phyloP scores from a whole-genome alignment of 2,113 vertebrate species.

The Cyprichromis sp. region DNA sequence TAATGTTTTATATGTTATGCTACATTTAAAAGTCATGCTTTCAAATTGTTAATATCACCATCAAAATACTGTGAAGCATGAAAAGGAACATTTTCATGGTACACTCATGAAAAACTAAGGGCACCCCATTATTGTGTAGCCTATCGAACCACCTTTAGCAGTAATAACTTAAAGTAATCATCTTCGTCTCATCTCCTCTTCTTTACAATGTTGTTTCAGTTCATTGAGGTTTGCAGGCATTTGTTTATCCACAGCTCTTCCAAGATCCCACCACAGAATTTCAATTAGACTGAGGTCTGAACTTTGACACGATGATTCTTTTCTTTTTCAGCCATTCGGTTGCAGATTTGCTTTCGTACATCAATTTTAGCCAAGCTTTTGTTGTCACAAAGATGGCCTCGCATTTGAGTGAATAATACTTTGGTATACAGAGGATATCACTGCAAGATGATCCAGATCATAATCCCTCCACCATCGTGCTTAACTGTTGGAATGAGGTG shows the following conservation, averaged over 20 bases:
- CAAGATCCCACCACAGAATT: background rate
- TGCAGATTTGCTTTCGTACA: background rate
- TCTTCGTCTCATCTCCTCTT: background rate
- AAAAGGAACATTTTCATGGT: background rate
- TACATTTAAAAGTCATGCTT: background rate
- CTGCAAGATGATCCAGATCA: background rate
- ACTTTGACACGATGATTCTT: background rate
- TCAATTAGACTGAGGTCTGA: background rate
- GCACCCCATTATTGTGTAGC: background rate
- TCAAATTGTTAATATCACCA: background rate
- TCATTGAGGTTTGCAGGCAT: background rate
- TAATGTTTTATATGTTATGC: accelerated
- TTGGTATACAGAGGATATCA: background rate
- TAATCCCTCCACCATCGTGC: background rate
- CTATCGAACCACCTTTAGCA: background rate
- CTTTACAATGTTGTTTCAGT: background rate
- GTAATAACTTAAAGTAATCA: background rate
- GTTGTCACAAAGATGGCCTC: background rate
- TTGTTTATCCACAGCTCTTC: background rate
- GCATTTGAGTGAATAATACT: background rate
- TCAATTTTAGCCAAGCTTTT: accelerated
- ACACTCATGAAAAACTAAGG: background rate
- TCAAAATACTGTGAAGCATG: background rate
- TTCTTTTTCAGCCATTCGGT: background rate
- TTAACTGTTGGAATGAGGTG: background rate